Evolutionary conservation across 1,140 invertebrate species (phyloP).

Genomic region (Drosophila subpulchrella): DNA sequence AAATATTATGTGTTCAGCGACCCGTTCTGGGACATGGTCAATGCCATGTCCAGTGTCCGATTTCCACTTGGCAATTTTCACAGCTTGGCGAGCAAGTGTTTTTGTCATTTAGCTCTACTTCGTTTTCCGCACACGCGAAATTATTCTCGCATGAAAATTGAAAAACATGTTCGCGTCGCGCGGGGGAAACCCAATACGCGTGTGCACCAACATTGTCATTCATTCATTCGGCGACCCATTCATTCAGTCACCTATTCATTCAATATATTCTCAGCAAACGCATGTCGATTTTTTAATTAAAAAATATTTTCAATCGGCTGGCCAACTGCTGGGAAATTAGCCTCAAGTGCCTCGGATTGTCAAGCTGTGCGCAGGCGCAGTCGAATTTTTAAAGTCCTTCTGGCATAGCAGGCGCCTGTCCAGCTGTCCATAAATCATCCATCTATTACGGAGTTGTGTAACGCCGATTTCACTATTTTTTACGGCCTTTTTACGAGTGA

Average conservation of each 20-base stretch:
- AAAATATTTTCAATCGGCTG: constrained; percentile 45
- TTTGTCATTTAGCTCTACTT: constrained; percentile 42
- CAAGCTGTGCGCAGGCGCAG: constrained; percentile 72
- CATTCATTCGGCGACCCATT: constrained; percentile 16
- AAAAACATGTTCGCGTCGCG: constrained; percentile 72
- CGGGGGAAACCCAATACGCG: constrained; percentile 71
- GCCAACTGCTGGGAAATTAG: constrained; percentile 68
- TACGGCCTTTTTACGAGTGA: constrained; percentile 65
- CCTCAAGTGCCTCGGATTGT: constrained; percentile 60
- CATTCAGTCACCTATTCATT: constrained; percentile 32
- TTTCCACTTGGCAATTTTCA: constrained; percentile 56
- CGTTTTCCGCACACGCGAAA: constrained; percentile 69
- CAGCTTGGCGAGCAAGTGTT: constrained; percentile 38
- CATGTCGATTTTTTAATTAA: constrained; percentile 74
- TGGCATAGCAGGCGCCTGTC: constrained; percentile 9
- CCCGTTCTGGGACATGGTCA: constrained; percentile 50
- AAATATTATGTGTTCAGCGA: constrained; percentile 15
- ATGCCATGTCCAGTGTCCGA: constrained; percentile 56
- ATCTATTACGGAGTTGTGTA: constrained; percentile 44
- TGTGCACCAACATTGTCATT: constrained; percentile 63
- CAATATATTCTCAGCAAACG: constrained; percentile 47
- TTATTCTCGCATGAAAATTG: constrained; percentile 77
- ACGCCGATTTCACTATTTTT: constrained; percentile 64
- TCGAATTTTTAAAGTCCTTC: constrained; percentile 17
- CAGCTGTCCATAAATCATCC: constrained; percentile 69